Evolutionary conservation across 2,888 invertebrate species (phyloP).

Genomic region (Luperina testacea): DNA sequence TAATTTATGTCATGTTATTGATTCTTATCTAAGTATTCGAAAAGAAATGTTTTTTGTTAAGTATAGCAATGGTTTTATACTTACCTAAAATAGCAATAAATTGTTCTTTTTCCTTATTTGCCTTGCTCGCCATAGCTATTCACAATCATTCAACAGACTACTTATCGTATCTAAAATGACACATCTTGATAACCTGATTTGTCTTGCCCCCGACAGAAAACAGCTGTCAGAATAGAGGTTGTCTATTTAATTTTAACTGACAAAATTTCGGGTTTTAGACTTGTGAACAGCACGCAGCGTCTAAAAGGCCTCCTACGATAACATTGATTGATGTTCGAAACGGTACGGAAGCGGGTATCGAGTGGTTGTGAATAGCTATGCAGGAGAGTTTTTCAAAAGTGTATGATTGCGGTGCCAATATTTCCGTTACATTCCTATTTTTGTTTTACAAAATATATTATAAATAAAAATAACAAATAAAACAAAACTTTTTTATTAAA

Average conservation of each 20-base stretch:
- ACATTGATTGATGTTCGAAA: not conserved
- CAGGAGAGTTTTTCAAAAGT: not conserved
- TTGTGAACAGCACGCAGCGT: too few species aligned
- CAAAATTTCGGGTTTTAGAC: not conserved
- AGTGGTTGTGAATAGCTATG: not conserved
- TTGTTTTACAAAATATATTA: not conserved
- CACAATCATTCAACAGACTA: not conserved
- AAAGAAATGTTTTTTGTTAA: constrained; percentile 13
- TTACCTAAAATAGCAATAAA: not conserved
- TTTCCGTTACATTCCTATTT: not conserved
- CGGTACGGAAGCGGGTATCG: not conserved
- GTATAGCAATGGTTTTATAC: not conserved
- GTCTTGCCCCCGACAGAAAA: not conserved
- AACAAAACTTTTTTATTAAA: constrained; percentile 31
- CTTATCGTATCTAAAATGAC: not conserved
- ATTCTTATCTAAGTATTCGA: constrained; percentile 37
- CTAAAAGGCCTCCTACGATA: not conserved
- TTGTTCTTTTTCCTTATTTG: not conserved
- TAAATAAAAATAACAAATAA: constrained; percentile 6
- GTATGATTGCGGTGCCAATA: too few species aligned
- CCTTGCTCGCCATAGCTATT: not conserved
- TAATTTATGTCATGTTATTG: constrained; percentile 49
- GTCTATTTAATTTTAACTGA: not conserved
- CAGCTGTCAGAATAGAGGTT: not conserved
- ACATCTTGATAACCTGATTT: not conserved